Percentiles rank a stretch among this genome's conserved stretches.
phyloP scores from a whole-genome alignment of 2,797 vertebrate genomes.

The Rhinoraja longicauda region DNA sequence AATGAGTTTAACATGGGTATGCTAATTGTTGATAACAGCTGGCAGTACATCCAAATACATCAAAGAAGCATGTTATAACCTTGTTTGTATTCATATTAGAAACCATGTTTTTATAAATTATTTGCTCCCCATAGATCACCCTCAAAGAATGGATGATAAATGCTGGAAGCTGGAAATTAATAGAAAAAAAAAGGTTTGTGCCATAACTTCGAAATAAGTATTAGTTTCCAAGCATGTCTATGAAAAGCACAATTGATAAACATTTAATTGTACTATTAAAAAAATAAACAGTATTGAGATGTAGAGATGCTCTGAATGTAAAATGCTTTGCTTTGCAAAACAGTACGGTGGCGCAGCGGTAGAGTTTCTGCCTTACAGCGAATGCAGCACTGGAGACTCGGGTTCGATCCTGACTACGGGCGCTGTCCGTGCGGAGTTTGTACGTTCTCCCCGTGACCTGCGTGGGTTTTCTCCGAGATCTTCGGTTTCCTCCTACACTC shows the following conservation, averaged over 20 bases:
- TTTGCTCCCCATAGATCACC: not conserved
- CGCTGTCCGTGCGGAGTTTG: too few species aligned
- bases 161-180: not conserved
- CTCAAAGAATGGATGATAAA: not conserved
- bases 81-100: slow-evolving; percentile 1
- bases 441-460: too few species aligned
- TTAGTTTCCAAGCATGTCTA: not conserved
- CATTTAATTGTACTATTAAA: not conserved
- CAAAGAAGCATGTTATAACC: not conserved
- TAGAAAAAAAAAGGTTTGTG: not conserved
- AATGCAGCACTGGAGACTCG: too few species aligned
- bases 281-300: not conserved
- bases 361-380: too few species aligned
- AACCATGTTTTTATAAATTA: not conserved
- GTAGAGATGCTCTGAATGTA: not conserved
- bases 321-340: not conserved
- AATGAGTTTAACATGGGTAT: not conserved
- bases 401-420: too few species aligned
- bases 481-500: too few species aligned
- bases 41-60: not conserved
- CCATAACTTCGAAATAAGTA: not conserved
- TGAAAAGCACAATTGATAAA: not conserved
- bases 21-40: slow-evolving; percentile 20
- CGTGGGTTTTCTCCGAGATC: too few species aligned
- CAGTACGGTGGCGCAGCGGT: not conserved